Evolutionary conservation across 2,888 invertebrate genomes (phyloP).

Genomic region (Galeruca laticollis): DNA sequence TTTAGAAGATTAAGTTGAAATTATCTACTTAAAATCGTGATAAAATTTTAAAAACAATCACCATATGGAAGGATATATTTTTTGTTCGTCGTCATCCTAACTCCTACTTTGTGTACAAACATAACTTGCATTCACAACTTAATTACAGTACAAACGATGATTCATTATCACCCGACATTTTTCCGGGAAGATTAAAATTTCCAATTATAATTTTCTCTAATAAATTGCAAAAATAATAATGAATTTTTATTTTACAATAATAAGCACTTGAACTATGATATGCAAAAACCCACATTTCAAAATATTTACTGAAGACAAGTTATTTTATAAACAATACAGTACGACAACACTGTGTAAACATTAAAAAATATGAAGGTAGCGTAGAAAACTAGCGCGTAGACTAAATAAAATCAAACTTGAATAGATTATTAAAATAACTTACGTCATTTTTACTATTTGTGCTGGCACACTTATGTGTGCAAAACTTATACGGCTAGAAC

Average conservation of each 20-base stretch:
- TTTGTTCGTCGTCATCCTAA: neutral
- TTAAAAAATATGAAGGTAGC: neutral
- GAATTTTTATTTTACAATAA: no score
- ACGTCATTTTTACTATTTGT: constrained; percentile 75
- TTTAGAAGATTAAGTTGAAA: neutral
- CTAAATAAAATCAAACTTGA: neutral
- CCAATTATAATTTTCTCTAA: neutral
- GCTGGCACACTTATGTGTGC: constrained; percentile 82
- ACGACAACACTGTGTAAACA: neutral
- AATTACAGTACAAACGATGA: neutral
- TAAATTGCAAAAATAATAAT: no score
- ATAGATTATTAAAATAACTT: constrained; percentile 66
- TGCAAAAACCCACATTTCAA: neutral
- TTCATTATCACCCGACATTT: neutral
- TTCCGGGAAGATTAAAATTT: neutral
- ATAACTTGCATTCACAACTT: neutral
- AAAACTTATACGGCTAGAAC: constrained; percentile 76
- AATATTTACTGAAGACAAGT: neutral
- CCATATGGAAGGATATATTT: neutral
- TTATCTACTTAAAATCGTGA: neutral
- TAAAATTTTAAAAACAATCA: neutral
- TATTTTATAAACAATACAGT: neutral
- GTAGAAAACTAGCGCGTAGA: neutral
- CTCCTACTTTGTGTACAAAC: neutral
- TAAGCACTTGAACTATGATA: neutral